Evolutionary conservation across 2,797 vertebrate genomes (phyloP).

Genomic region (Gorsachius magnificus): DNA sequence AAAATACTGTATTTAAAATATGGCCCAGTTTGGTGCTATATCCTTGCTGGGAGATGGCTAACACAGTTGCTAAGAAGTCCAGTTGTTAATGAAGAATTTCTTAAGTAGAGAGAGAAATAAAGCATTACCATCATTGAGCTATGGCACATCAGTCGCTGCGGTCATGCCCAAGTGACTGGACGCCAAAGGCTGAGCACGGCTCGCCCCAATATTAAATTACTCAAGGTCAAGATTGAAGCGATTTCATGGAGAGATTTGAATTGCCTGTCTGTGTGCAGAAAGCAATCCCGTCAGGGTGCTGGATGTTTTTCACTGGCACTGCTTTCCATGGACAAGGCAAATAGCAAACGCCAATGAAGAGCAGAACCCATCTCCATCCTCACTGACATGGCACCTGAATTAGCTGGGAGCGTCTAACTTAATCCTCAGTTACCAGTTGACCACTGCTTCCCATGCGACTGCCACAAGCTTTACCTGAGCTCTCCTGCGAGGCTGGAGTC

Average conservation of each 20-base stretch:
- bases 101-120: neutral
- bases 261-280: neutral
- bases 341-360: neutral
- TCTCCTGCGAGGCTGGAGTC: neutral
- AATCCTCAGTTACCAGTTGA: fast-evolving
- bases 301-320: neutral
- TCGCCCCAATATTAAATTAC: neutral
- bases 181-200: neutral
- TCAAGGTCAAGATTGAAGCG: neutral
- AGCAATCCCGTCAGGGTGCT: neutral
- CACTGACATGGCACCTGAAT: neutral
- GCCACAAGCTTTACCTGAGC: neutral
- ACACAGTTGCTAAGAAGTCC: neutral
- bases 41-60: too few species aligned
- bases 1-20: neutral
- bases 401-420: fast-evolving
- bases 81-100: neutral
- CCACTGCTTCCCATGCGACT: fast-evolving
- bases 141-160: neutral
- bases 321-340: neutral
- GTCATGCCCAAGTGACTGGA: neutral
- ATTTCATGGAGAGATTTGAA: neutral
- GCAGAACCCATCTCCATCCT: neutral
- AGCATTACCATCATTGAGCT: neutral
- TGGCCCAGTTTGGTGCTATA: neutral